These are phyloP conservation scores for Cyclophora albipunctata DNA, from an alignment of 2,888 invertebrate genomes.

Conservation along the genomic window DNA sequence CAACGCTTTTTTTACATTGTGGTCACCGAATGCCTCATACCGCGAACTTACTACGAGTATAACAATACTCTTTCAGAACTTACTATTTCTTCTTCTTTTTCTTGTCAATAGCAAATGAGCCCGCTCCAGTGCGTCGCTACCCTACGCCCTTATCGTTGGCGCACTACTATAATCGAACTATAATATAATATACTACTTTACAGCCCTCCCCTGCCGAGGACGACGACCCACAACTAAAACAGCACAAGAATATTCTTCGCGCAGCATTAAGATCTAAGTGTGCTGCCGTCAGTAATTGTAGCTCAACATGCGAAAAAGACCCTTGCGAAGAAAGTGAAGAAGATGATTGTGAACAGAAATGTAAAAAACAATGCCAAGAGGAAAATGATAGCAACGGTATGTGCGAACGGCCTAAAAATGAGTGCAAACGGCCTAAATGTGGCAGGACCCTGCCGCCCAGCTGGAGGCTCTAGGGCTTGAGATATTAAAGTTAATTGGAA, in stretches of 20 bases:
- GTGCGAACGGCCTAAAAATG: constrained; percentile 20
- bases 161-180: too few relatives aligned
- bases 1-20: too few relatives aligned
- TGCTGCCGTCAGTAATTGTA: too few relatives aligned
- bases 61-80: too few relatives aligned
- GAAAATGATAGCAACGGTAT: constrained; percentile 23
- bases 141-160: too few relatives aligned
- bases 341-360: constrained; percentile 3
- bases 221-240: constrained; percentile 1
- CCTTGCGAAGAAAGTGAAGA: constrained; percentile 10
- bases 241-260: constrained; percentile 8
- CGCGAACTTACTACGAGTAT: too few relatives aligned
- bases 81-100: too few relatives aligned
- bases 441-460: constrained; percentile 33
- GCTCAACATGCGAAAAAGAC: constrained; percentile 25
- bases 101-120: too few relatives aligned
- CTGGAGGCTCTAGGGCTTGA: constrained; percentile 6
- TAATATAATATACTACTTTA: not conserved
- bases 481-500: not conserved
- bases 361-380: constrained; percentile 25
- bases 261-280: constrained; percentile 15
- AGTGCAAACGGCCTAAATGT: constrained; percentile 21
- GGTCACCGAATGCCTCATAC: too few relatives aligned
- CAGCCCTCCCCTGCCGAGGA: constrained; percentile 4
- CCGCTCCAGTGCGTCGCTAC: too few relatives aligned